A percentile compares a stretch with the other conserved stretches of the same genome.
Conservation (phyloP, 2,888 invertebrate species). For the Campaea margaritaria region DNA sequence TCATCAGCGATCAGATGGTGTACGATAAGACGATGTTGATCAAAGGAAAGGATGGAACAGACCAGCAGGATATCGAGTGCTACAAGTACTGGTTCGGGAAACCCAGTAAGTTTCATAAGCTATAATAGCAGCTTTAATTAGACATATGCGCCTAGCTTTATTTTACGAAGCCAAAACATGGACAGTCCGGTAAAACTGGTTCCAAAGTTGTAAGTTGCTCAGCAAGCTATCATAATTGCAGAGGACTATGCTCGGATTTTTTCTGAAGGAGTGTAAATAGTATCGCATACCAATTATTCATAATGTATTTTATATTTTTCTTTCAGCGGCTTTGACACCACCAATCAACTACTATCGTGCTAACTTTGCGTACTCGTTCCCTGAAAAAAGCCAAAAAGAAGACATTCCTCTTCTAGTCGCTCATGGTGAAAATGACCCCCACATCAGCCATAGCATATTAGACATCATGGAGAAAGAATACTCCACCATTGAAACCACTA, state of each 20-base stretch:
- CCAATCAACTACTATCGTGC: conserved; percentile 86
- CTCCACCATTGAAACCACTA: conserved; percentile 68
- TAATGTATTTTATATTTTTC: no score
- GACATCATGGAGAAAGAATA: conserved; percentile 71
- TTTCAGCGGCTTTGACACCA: conserved; percentile 81
- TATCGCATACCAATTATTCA: no score
- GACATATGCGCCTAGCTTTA: no score
- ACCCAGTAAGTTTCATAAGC: conserved; percentile 69
- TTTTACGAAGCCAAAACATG: no score
- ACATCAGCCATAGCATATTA: conserved; percentile 55
- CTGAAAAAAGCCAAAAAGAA: conserved; percentile 57
- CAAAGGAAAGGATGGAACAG: conserved; percentile 60
- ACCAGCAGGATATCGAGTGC: conserved; percentile 81
- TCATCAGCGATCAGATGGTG: conserved; percentile 68
- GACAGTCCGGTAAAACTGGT: no score
- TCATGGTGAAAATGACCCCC: conserved; percentile 76
- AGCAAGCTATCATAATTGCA: no score
- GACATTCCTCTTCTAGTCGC: conserved; percentile 75
- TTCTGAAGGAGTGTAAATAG: no score
- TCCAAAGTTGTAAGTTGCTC: no score
- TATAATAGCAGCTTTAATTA: not conserved
- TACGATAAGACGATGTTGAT: conserved; percentile 67
- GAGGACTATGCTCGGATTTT: no score
- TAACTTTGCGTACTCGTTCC: conserved; percentile 59
- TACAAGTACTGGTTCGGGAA: conserved; percentile 86